A percentile compares a stretch with the other conserved stretches of the same genome.
phyloP scores from a whole-genome alignment of 2,113 vertebrate genomes.

The Hippolais icterina region DNA sequence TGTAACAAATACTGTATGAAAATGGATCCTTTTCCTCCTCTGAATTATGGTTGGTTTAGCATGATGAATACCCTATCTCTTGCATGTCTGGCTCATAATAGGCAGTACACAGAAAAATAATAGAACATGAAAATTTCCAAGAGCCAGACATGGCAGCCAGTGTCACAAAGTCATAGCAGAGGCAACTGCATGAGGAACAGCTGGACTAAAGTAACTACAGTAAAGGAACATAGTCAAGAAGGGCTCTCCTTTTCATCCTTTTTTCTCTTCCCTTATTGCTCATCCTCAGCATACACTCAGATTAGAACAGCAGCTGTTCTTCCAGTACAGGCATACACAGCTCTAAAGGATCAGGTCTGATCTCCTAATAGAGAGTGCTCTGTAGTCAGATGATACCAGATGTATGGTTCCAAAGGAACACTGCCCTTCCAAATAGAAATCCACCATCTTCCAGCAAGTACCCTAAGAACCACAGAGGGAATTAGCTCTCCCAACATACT shows the following conservation, averaged over 20 bases:
- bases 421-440: background rate
- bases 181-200: background rate
- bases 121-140: background rate
- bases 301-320: background rate
- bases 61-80: background rate
- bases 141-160: background rate
- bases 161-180: background rate
- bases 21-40: background rate
- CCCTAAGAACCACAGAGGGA: fast-evolving
- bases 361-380: background rate
- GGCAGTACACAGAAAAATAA: background rate
- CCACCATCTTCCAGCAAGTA: background rate
- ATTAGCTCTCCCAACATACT: background rate
- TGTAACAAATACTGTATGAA: background rate
- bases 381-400: background rate
- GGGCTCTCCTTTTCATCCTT: background rate
- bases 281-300: background rate
- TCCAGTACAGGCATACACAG: background rate
- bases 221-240: background rate
- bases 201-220: background rate
- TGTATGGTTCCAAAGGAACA: background rate
- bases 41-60: background rate
- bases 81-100: background rate
- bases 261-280: background rate
- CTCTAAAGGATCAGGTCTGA: background rate